Evolutionary conservation across 2,797 vertebrate species (phyloP), one percentile per base, ranked within the genome.

Genomic region (Choloepus didactylus): DNA sequence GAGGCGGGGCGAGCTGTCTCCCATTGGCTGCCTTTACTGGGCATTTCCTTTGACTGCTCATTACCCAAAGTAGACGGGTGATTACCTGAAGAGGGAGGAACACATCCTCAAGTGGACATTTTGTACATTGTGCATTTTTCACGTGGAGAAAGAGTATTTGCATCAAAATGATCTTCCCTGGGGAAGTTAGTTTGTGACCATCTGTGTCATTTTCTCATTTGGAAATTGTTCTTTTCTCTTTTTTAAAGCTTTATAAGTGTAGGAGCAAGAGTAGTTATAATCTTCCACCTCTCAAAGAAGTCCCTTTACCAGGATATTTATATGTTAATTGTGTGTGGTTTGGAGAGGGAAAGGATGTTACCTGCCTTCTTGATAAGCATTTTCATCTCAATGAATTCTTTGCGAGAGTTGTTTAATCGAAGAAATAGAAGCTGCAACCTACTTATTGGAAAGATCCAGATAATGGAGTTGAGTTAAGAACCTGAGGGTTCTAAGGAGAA

Each of bases 371-470:
- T 84, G 95, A 96, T 97, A 96, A 96, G 93, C 62, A 49, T 76
- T 95, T 97, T 93, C 91, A 86, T 94, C 94, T 96, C 94, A 96
- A 69, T 83, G 94, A 94, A 86, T 93, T 95, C 96, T 97, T 97
- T 97, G 96, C 96, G 89, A 31, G 73, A 79, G 38, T 88, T 93
- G 82, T 90, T 93, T 82, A 89, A 89, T 95, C 54, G 66, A 82
- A 97, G 96, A 95, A 95, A 92, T 80, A 64, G 83, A 96, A 87
- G 54, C 75, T 64, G 89, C 87, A 95, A 90, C 81, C 83, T 87
- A 85, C 84, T 95, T 95, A 89, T 5, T 79, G 80, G 95, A 89
- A 95, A 87, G 87, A 89, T 85, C 76, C 80, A 91, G 95, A 67
- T 76, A 91, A 69, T 87, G 35, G 84, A 49, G 25, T 35, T 41